phyloP scores from a whole-genome alignment of 2,888 invertebrate genomes.

The Dione juno region DNA sequence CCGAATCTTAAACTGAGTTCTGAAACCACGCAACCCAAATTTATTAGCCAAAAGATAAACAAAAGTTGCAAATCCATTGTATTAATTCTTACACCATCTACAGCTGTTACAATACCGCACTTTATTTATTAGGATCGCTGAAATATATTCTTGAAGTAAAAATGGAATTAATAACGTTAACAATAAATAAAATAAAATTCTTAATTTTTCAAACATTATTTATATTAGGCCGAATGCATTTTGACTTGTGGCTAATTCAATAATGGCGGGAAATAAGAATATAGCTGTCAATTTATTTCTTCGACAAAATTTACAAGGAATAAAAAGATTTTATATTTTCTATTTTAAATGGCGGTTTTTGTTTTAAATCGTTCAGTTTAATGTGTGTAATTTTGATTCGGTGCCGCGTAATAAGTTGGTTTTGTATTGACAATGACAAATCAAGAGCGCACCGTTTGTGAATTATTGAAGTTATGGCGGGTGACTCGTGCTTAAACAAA shows the following conservation, averaged over 20 bases:
- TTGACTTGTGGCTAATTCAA: not conserved
- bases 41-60: constrained; percentile 59
- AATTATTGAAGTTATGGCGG: constrained; percentile 51
- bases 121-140: constrained; percentile 70
- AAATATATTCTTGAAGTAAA: constrained; percentile 75
- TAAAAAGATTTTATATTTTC: constrained; percentile 31
- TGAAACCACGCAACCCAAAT: constrained; percentile 63
- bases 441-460: constrained; percentile 39
- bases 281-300: not conserved
- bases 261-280: constrained; percentile 12
- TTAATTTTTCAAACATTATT: constrained; percentile 70
- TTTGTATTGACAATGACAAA: constrained; percentile 42
- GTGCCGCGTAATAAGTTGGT: constrained; percentile 3
- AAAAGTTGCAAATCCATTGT: constrained; percentile 56
- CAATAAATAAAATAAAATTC: constrained; percentile 72
- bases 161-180: constrained; percentile 71
- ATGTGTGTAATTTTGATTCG: constrained; percentile 12
- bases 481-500: constrained; percentile 56
- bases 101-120: constrained; percentile 61
- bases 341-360: constrained; percentile 33
- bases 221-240: constrained; percentile 31
- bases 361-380: constrained; percentile 38
- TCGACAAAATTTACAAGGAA: constrained; percentile 19
- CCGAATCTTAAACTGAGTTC: constrained; percentile 71
- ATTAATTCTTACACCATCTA: constrained; percentile 53